A percentile compares a stretch with the other conserved stretches of the same genome.
Evolutionary conservation across 2,888 invertebrate genomes (phyloP).

Genomic region (Drosophila putrida): DNA sequence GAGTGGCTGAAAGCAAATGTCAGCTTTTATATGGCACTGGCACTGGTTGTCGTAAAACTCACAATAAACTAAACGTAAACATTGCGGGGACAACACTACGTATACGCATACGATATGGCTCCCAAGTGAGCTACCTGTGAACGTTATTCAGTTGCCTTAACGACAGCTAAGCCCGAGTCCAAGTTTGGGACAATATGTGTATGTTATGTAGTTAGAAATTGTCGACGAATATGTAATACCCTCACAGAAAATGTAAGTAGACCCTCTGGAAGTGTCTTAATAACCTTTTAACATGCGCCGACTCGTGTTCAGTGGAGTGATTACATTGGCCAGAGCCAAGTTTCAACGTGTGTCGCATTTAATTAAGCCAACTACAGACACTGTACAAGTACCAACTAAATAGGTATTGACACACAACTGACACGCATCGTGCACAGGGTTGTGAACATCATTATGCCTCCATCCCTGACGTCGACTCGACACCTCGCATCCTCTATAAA

Average conservation of each 20-base stretch:
- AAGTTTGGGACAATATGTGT: slow-evolving; percentile 12
- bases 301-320: slow-evolving; percentile 37
- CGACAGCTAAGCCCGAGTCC: slow-evolving; percentile 28
- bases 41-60: slow-evolving; percentile 72
- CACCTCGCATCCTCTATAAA: too few relatives aligned
- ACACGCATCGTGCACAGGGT: slow-evolving; percentile 33
- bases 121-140: slow-evolving; percentile 62
- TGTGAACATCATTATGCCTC: slow-evolving; percentile 29
- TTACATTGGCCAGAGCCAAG: slow-evolving; percentile 22
- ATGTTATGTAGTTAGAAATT: background rate
- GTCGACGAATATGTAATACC: background rate
- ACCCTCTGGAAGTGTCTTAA: slow-evolving; percentile 1
- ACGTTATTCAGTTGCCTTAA: slow-evolving; percentile 29
- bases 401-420: slow-evolving; percentile 75
- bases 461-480: background rate
- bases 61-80: slow-evolving; percentile 76
- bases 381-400: slow-evolving; percentile 44
- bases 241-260: background rate
- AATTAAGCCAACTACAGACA: slow-evolving; percentile 61
- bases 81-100: slow-evolving; percentile 57
- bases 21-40: slow-evolving; percentile 62
- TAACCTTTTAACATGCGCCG: slow-evolving; percentile 9
- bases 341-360: slow-evolving; percentile 54
- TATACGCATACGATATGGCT: slow-evolving; percentile 75
- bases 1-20: slow-evolving; percentile 41